Evolutionary conservation across 30 jellyfish, hydroid and myxozoan species (phyloP), one percentile per base, ranked within the genome.

Genomic region (Phacellophora camtschatica): DNA sequence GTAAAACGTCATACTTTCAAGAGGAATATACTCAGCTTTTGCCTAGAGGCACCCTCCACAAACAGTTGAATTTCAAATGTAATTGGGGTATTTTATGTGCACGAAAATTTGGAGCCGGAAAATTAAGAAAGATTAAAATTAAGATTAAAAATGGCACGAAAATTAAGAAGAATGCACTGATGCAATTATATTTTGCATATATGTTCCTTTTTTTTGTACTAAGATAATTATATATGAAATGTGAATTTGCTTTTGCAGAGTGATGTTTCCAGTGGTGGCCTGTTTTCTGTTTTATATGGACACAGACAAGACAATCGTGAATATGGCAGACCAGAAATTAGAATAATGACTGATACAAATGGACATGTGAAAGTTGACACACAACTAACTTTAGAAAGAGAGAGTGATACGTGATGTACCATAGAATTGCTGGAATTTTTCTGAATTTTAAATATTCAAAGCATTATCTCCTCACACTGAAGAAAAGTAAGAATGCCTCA

Each of bases 201-300:
- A 2, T 28, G 71, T 68, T 10, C 35, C 70, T 46, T 39, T 15
- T 37, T 9, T 13, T n/a, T 5, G 5, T 16, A 6, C 13, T 15
- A 23, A 35, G 5, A 15, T 13, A 15, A 16, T 69, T n/a, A 3
- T 74, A 2, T 35, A 5, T 15, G 37, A 31, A 23, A 4, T 61
- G 29, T 36, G 15, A 12, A 35, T 42, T 50, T 82, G 18, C 16
- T 4, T 68, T 83, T 53, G 12, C 85, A 90, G 98, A 90, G 98
- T 64, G 98, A 90, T 48, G 90, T 79, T 11, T 57, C 95, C 29
- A 85, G 61, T 53, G 98, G 98, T 42, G 98, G 98, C 20, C 90
- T 90, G 29, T 90, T 90, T 43, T 90, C 98, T 2, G 98, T 90
- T 4, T 62, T 90, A 29, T 90, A 90, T 41, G 98, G 98, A 18